Conservation (phyloP, 2,797 vertebrate species). For the Brotula barbata region DNA sequence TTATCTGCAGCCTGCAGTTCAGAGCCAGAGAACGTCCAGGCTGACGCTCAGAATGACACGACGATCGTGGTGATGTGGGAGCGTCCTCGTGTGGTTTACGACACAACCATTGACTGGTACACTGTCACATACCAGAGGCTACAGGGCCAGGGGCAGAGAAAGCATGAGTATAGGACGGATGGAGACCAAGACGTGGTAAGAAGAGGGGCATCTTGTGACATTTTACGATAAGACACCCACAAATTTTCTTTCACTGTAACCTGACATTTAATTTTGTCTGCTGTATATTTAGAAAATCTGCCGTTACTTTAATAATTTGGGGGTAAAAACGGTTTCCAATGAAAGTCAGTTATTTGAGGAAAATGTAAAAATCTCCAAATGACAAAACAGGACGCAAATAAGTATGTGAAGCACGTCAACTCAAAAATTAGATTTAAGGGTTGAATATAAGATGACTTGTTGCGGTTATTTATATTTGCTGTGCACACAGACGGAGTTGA, state of each 20-base stretch:
- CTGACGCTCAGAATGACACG: slow-evolving; percentile 93
- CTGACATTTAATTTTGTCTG: no score
- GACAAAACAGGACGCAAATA: no score
- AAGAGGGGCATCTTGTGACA: no score
- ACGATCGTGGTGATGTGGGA: slow-evolving; percentile 95
- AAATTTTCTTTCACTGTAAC: background rate
- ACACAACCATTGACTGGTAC: slow-evolving; percentile 93
- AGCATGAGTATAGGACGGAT: slow-evolving; percentile 93
- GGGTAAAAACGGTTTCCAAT: no score
- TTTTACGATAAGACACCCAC: background rate
- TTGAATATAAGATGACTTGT: no score
- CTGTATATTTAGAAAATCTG: no score
- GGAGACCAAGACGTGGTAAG: slow-evolving; percentile 98
- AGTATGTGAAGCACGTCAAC: no score
- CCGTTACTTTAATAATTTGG: no score
- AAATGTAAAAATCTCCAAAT: no score
- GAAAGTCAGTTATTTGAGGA: no score
- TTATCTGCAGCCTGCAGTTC: slow-evolving; percentile 88
- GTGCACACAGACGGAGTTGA: background rate
- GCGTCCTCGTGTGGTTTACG: slow-evolving; percentile 89
- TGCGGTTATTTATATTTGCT: background rate
- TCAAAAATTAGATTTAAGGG: no score
- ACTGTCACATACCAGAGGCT: slow-evolving; percentile 90
- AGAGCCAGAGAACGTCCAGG: slow-evolving; percentile 92
- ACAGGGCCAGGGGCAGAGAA: slow-evolving; percentile 85